Evolutionary conservation across 2,888 invertebrate genomes (phyloP).

Genomic region (Coelinius sp.): DNA sequence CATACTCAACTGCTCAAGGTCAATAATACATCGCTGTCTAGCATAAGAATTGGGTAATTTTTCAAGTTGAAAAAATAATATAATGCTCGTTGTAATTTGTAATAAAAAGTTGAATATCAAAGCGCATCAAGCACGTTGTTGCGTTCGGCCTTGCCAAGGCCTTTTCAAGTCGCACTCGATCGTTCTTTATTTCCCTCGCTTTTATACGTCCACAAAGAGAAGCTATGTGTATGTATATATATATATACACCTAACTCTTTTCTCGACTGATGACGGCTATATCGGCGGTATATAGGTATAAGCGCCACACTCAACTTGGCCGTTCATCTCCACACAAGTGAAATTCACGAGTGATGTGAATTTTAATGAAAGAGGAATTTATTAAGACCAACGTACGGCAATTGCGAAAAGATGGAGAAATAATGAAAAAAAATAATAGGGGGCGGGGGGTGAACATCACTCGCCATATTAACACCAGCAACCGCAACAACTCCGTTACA

Average conservation of each 20-base stretch:
- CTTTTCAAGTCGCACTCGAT: conserved; percentile 41
- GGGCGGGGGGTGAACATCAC: no score
- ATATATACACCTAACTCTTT: no score
- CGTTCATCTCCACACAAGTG: not conserved
- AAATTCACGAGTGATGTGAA: not conserved
- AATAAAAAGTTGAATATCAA: conserved; percentile 50
- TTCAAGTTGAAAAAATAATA: not conserved
- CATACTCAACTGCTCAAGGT: not conserved
- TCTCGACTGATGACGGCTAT: not conserved
- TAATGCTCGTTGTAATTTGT: conserved; percentile 48
- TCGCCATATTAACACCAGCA: conserved; percentile 43
- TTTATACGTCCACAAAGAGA: not conserved
- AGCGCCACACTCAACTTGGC: not conserved
- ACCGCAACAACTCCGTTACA: conserved; percentile 57
- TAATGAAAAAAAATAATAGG: conserved; percentile 46
- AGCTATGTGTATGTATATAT: no score
- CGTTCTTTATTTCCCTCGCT: not conserved
- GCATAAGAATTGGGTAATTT: not conserved
- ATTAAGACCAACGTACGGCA: conserved; percentile 37
- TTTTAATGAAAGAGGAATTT: conserved; percentile 23
- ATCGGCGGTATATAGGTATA: not conserved
- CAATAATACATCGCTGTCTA: not conserved
- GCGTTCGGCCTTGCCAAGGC: conserved; percentile 62
- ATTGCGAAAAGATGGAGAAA: conserved; percentile 44
- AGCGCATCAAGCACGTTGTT: conserved; percentile 30